Conservation (phyloP, 2,113 vertebrate genomes). For the Sebastes schlegelii region DNA sequence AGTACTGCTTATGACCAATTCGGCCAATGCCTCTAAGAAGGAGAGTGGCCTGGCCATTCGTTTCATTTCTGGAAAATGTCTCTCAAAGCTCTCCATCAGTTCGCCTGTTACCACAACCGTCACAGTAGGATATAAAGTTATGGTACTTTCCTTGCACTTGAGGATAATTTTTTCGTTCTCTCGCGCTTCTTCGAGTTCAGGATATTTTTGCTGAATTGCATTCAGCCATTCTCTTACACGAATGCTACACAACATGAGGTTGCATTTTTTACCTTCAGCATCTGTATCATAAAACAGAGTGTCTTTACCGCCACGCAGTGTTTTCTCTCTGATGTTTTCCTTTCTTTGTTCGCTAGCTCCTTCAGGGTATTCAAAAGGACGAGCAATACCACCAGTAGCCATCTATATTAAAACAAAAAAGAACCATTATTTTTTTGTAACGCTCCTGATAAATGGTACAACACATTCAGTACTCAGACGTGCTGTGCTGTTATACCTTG, state of each 20-base stretch:
- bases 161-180: rapidly evolving
- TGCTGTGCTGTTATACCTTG: background rate
- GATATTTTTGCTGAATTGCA: rapidly evolving
- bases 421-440: background rate
- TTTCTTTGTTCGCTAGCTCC: rapidly evolving
- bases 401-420: conserved; percentile 19
- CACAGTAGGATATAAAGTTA: rapidly evolving
- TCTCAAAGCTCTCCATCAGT: rapidly evolving
- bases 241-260: background rate
- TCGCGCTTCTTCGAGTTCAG: rapidly evolving
- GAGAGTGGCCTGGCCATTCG: no score
- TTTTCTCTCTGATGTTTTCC: rapidly evolving
- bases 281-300: no score
- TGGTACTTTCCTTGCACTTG: rapidly evolving
- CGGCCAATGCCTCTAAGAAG: background rate
- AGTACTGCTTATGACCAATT: background rate
- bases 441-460: background rate
- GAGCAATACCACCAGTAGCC: rapidly evolving
- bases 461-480: background rate
- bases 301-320: no score
- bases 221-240: background rate
- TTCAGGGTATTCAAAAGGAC: background rate
- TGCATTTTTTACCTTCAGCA: no score
- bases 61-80: background rate
- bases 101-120: rapidly evolving